A percentile compares a stretch with the other conserved stretches of the same genome.
Conservation (phyloP, 2,113 vertebrate species). For the Misgurnus mizolepis region DNA sequence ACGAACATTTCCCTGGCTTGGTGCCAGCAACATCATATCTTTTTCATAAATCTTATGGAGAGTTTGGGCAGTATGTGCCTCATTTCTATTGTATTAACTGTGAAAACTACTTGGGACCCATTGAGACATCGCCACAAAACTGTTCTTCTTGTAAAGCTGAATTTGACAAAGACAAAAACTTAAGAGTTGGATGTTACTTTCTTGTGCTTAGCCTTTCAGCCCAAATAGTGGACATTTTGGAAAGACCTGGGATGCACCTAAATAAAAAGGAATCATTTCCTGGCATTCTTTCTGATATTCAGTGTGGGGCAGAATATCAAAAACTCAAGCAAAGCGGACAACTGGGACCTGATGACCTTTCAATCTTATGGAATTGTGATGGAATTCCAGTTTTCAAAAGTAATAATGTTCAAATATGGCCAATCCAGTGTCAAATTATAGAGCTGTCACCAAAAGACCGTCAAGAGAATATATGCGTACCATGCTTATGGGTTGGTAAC, state of each 20-base stretch:
- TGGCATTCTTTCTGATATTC: constrained; percentile 29
- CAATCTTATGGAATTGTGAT: constrained; percentile 52
- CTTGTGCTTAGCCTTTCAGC: constrained; percentile 23
- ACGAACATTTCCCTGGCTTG: constrained; percentile 48
- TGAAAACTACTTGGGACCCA: background rate
- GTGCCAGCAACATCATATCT: constrained; percentile 36
- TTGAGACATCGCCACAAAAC: background rate
- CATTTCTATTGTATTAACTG: constrained; percentile 33
- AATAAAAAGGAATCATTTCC: background rate
- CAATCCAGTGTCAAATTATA: constrained; percentile 40
- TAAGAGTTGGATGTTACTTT: constrained; percentile 20
- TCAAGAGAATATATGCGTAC: constrained; percentile 28
- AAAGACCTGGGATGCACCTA: constrained; percentile 8
- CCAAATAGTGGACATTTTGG: constrained; percentile 32
- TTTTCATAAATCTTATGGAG: constrained; percentile 42
- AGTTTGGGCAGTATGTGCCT: constrained; percentile 43
- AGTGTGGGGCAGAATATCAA: constrained; percentile 37
- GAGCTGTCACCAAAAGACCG: constrained; percentile 33
- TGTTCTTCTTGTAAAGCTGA: background rate
- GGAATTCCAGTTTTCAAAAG: constrained; percentile 48
- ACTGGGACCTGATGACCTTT: constrained; percentile 35
- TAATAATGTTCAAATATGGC: constrained; percentile 42
- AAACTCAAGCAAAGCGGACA: constrained; percentile 19
- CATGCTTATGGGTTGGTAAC: constrained; percentile 45
- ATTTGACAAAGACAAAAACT: background rate